These are phyloP conservation scores for Caenorhabditis doughertyi DNA, from an alignment of 2,888 invertebrate species.

Conservation along the genomic window DNA sequence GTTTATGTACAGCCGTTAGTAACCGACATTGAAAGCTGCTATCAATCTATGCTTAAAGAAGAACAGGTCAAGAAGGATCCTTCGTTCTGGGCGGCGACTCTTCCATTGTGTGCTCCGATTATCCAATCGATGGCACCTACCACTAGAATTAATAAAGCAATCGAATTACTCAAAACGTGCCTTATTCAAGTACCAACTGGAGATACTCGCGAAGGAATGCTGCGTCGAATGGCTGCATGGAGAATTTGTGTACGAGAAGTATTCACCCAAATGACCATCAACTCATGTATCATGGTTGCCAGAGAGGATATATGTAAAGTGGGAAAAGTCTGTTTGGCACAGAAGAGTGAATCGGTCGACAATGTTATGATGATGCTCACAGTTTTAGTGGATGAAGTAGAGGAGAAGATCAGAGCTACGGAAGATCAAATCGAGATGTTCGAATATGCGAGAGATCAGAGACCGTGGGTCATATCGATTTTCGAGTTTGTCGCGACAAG, in stretches of 20 bases:
- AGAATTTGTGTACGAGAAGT: slow-evolving; percentile 39
- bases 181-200: slow-evolving; percentile 19
- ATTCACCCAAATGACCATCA: slow-evolving; percentile 32
- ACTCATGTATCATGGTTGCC: slow-evolving; percentile 43
- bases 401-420: slow-evolving; percentile 16
- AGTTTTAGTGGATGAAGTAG: slow-evolving; percentile 27
- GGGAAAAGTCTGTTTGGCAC: slow-evolving; percentile 13
- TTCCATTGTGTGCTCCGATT: slow-evolving; percentile 36
- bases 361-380: slow-evolving; percentile 57
- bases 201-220: slow-evolving; percentile 17
- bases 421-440: slow-evolving; percentile 28
- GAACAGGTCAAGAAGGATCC: too few species aligned
- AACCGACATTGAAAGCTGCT: slow-evolving; percentile 32
- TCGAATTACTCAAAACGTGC: slow-evolving; percentile 29
- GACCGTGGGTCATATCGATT: slow-evolving; percentile 52
- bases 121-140: slow-evolving; percentile 31
- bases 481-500: slow-evolving; percentile 49
- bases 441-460: slow-evolving; percentile 22
- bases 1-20: slow-evolving; percentile 30
- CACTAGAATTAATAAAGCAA: slow-evolving; percentile 10
- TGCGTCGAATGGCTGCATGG: slow-evolving; percentile 44
- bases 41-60: slow-evolving; percentile 13
- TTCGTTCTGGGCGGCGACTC: slow-evolving; percentile 53
- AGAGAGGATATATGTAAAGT: slow-evolving; percentile 52
- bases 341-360: slow-evolving; percentile 51